Conservation (phyloP, 37 sponge, comb jelly and placozoan genomes). For the Halisarca cf. caerulea region DNA sequence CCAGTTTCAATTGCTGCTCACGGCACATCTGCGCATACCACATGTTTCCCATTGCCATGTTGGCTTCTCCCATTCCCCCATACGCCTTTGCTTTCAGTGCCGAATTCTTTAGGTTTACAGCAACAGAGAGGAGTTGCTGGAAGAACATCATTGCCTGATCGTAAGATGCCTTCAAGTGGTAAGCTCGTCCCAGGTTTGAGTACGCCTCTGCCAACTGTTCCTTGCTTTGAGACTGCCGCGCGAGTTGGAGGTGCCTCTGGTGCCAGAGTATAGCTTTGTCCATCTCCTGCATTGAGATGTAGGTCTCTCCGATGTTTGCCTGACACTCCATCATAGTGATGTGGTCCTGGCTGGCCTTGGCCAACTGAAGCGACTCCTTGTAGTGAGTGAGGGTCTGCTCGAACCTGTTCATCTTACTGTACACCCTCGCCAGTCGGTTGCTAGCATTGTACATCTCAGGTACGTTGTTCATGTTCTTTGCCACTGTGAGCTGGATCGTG, state of each 20-base stretch:
- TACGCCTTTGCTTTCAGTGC: conserved; percentile 84
- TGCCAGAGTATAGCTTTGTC: conserved; percentile 80
- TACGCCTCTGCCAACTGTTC: conserved; percentile 83
- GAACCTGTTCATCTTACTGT: conserved; percentile 55
- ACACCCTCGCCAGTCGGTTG: conserved; percentile 72
- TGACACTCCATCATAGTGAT: conserved; percentile 44
- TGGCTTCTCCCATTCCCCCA: conserved; percentile 91
- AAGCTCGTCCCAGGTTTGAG: conserved; percentile 70
- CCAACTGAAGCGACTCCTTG: conserved; percentile 72
- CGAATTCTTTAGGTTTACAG: conserved; percentile 72
- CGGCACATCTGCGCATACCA: conserved; percentile 88
- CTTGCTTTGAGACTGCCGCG: conserved; percentile 76
- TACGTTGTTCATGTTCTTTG: conserved; percentile 47
- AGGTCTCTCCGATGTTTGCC: conserved; percentile 38
- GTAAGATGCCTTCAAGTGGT: conserved; percentile 57
- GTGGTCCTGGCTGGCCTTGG: conserved; percentile 54
- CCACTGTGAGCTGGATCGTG: conserved; percentile 62
- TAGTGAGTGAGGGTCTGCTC: conserved; percentile 65
- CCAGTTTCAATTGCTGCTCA: conserved; percentile 82
- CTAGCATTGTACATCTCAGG: conserved; percentile 69
- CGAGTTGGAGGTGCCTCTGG: conserved; percentile 77
- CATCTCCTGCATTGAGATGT: conserved; percentile 44
- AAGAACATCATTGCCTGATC: conserved; percentile 84
- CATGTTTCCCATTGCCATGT: conserved; percentile 72
- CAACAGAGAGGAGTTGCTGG: conserved; percentile 85